These are phyloP conservation scores for Pachypanchax playfairii DNA, from an alignment of 2,113 vertebrate species.

Conservation along the genomic window DNA sequence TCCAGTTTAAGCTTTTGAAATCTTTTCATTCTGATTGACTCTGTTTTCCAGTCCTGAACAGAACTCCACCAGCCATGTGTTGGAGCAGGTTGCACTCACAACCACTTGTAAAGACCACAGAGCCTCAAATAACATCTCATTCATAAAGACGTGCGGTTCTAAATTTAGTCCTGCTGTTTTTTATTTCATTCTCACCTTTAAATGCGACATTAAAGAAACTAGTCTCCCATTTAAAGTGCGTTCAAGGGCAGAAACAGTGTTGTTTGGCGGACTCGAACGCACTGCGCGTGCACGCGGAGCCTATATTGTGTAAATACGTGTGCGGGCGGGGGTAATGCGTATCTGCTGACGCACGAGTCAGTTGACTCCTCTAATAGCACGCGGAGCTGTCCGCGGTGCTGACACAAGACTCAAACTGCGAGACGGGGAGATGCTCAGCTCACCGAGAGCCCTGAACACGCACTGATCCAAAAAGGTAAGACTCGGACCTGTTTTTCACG, in stretches of 20 bases:
- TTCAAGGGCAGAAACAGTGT: constrained; percentile 7
- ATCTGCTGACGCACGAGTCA: constrained; percentile 78
- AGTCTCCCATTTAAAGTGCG: constrained; percentile 1
- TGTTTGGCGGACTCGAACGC: constrained; percentile 34
- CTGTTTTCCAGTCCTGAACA: too few relatives aligned
- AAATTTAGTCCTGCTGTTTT: background rate
- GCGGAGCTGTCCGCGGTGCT: constrained; percentile 85
- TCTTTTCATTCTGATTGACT: too few relatives aligned
- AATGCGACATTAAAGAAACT: constrained; percentile 7
- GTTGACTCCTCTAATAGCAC: constrained; percentile 69
- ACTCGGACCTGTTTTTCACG: background rate
- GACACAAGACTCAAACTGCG: constrained; percentile 46
- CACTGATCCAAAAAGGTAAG: constrained; percentile 76
- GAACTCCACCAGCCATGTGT: too few relatives aligned
- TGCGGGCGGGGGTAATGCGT: constrained; percentile 45
- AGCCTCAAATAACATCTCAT: background rate
- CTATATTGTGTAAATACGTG: constrained; percentile 5
- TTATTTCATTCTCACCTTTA: constrained; percentile 1
- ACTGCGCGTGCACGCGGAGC: constrained; percentile 11
- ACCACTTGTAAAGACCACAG: too few relatives aligned
- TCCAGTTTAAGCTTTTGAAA: too few relatives aligned
- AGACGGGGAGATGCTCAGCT: constrained; percentile 59
- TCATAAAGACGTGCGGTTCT: background rate
- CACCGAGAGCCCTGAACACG: constrained; percentile 36
- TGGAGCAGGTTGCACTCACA: too few relatives aligned